Percentiles rank a stretch among this genome's conserved stretches.
Evolutionary conservation across 2,113 vertebrate genomes (phyloP).

Genomic region (Picathartes gymnocephalus): DNA sequence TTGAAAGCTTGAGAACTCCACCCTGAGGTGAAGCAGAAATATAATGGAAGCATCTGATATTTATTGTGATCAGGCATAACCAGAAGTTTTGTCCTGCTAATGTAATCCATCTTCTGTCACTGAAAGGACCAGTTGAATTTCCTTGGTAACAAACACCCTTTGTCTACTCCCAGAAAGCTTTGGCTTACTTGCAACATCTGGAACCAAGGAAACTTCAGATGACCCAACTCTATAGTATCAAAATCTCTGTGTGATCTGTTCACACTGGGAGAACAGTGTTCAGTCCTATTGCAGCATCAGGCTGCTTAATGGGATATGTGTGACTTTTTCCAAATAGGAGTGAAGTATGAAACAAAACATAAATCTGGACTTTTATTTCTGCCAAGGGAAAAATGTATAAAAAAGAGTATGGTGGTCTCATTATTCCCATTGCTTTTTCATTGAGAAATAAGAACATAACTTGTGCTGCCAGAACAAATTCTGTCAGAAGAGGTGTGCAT

Average conservation of each 20-base stretch:
- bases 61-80: background rate
- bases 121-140: background rate
- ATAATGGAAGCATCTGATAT: background rate
- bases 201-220: background rate
- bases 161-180: background rate
- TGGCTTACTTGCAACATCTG: background rate
- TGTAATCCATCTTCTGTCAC: background rate
- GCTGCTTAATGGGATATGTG: background rate
- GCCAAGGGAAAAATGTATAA: background rate
- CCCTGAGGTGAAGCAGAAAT: background rate
- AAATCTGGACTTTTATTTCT: background rate
- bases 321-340: background rate
- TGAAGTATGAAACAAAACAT: background rate
- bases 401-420: background rate
- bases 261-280: background rate
- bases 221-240: too few species aligned
- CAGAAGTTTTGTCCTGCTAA: background rate
- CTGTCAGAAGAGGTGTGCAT: background rate
- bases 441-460: background rate
- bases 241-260: background rate
- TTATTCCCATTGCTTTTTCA: background rate
- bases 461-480: background rate
- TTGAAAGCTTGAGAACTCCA: background rate
- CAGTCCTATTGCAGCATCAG: background rate
- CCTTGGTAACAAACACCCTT: background rate